Percentiles rank a stretch among this genome's conserved stretches.
Conservation (phyloP, 2,888 invertebrate species). For the Stenoptilia bipunctidactyla region DNA sequence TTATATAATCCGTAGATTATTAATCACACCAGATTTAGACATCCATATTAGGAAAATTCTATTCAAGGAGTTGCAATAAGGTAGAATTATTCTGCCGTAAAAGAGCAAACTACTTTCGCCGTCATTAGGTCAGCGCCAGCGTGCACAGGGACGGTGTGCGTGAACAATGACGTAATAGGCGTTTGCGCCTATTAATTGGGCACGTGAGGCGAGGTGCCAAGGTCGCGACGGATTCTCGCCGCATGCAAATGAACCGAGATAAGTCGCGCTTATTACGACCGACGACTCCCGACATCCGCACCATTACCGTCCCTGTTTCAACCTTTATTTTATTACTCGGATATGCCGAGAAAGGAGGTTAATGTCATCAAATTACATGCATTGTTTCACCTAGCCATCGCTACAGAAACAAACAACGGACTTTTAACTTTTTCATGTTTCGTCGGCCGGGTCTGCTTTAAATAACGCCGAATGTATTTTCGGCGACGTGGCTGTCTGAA, state of each 20-base stretch:
- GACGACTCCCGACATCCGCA: conserved; percentile 37
- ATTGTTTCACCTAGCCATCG: conserved; percentile 53
- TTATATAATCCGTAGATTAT: too few species aligned
- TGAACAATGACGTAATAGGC: neutral
- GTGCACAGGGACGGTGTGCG: neutral
- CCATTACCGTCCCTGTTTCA: conserved; percentile 46
- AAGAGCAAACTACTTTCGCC: conserved; percentile 7
- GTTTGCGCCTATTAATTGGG: neutral
- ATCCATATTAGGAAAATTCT: too few species aligned
- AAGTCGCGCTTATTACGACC: conserved; percentile 59
- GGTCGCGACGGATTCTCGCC: conserved; percentile 55
- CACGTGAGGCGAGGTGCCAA: conserved; percentile 47
- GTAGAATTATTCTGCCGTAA: neutral
- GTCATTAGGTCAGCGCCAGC: conserved; percentile 1
- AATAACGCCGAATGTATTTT: neutral
- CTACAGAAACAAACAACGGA: conserved; percentile 31
- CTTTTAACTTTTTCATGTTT: neutral
- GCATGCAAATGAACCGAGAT: conserved; percentile 63
- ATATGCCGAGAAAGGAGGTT: conserved; percentile 59
- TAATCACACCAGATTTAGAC: too few species aligned
- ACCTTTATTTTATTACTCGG: conserved; percentile 56
- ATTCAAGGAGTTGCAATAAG: too few species aligned
- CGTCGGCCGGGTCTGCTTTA: neutral
- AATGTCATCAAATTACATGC: conserved; percentile 54
- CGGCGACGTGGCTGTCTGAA: neutral